Conservation (phyloP, 2,797 vertebrate species). For the Kryptolebias ocellatus region DNA sequence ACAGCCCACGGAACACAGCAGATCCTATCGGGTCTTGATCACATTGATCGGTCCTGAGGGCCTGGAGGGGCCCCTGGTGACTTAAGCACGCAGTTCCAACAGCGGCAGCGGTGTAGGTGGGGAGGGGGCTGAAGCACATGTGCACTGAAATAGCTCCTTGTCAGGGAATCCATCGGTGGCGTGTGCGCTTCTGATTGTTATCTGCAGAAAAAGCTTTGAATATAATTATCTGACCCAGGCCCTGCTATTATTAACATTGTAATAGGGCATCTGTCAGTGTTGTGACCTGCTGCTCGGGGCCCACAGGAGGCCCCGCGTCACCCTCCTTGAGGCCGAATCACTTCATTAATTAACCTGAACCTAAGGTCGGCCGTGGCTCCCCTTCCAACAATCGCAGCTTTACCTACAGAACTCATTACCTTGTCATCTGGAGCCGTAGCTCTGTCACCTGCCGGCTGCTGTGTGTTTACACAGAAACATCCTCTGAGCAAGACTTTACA, state of each 20-base stretch:
- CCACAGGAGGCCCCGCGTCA: conserved; percentile 31
- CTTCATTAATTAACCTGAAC: conserved; percentile 84
- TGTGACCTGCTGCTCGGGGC: conserved; percentile 73
- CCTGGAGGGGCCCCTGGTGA: conserved; percentile 2
- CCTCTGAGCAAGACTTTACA: conserved; percentile 36
- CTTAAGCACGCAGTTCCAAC: conserved; percentile 23
- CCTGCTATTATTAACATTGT: conserved; percentile 83
- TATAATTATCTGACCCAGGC: conserved; percentile 79
- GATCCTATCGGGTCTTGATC: conserved; percentile 57
- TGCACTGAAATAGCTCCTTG: conserved; percentile 54
- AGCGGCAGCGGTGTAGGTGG: not conserved
- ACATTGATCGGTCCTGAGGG: conserved; percentile 38
- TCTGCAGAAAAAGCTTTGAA: conserved; percentile 79
- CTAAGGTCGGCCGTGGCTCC: conserved; percentile 46
- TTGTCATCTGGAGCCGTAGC: conserved; percentile 9
- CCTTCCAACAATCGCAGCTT: conserved; percentile 12
- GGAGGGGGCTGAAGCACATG: conserved; percentile 59
- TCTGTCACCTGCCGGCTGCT: conserved; percentile 48
- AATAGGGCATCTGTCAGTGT: conserved; percentile 85
- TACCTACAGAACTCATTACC: conserved; percentile 58
- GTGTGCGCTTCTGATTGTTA: conserved; percentile 71
- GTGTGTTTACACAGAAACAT: conserved; percentile 45
- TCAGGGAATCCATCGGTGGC: conserved; percentile 60
- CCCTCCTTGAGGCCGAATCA: conserved; percentile 58
- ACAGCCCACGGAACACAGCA: conserved; percentile 16